phyloP scores from a whole-genome alignment of 2,797 vertebrate genomes.

The Diglossa cyanea region DNA sequence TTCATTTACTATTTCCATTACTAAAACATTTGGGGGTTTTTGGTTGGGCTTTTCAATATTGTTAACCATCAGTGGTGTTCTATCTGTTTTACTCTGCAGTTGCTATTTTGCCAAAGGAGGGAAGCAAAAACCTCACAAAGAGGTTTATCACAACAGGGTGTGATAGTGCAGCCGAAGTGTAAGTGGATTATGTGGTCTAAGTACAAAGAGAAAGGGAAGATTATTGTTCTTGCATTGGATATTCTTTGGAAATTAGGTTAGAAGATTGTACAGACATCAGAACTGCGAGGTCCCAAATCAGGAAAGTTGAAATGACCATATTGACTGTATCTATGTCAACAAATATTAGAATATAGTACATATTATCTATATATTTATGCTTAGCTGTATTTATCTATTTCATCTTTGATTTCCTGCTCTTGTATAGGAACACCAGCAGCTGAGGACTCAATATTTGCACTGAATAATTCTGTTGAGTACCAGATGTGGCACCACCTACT shows the following conservation, averaged over 20 bases:
- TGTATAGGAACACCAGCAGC: neutral
- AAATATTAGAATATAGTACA: neutral
- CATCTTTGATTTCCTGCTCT: neutral
- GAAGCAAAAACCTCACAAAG: neutral
- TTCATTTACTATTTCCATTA: neutral
- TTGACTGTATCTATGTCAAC: neutral
- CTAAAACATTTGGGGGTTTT: rapidly evolving
- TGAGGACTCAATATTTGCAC: neutral
- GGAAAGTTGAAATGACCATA: neutral
- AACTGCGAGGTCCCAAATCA: neutral
- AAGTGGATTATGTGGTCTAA: neutral
- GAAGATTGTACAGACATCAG: neutral
- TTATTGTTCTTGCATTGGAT: neutral
- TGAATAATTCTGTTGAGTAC: neutral
- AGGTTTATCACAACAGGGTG: neutral
- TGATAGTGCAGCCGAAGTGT: neutral
- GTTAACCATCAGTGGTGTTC: neutral
- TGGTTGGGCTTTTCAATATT: neutral
- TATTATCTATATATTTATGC: neutral
- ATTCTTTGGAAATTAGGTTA: neutral
- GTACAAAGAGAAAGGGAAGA: neutral
- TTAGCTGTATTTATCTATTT: neutral
- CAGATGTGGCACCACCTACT: neutral
- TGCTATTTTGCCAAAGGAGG: neutral
- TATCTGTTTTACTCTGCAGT: neutral